Base-by-base conservation (phyloP, 2,113 vertebrate genomes). In the Oncorhynchus kisutch region DNA sequence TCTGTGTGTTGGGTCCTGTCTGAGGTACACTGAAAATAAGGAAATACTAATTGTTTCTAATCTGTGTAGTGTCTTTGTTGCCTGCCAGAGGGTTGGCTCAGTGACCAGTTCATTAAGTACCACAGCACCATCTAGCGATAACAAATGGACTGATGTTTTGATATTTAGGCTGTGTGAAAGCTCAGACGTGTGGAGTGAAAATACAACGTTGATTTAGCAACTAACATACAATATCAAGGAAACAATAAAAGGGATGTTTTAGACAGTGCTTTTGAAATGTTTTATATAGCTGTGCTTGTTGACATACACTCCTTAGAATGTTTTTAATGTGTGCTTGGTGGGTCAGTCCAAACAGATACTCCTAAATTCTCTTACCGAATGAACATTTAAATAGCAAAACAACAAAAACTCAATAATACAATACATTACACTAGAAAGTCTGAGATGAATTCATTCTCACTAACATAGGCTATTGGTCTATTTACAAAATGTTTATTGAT, bases 301-400 rank as follows among this genome's bases (percentile, higher is more conserved):
- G 88, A 90, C 91, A 92, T 93, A 96, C 92, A 95, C 94, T 93
- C 90, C 90, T 87, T 88, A 73, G 77, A 94, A 95, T 89, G 85
- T 94, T 94, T 67, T 93, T 64, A 11, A 25, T 64, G 62, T 94
- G 94, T 95, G 95, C 84, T 95, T 95, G 95, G 91, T 90, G 89
- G 92, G 93, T 93, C 93, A 91, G 90, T 91, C 82, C 87, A 83
- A 83, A 94, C 93, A 93, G 87, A 29, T 67, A 67, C 78, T 80
- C 71, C 78, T 82, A 82, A 85, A 84, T 85, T 85, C 62, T 89
- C 81, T 91, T 88, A 92, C 86, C 90, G 86, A 94, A 93, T 89
- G 93, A 94, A 93, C 85, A 94, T 93, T 95, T 95, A 95, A 95
- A 95, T 92, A 95, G 92, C 88, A 86, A 92, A 87, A 81, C 76